A percentile compares a stretch with the other conserved stretches of the same genome.
phyloP scores from a whole-genome alignment of 2,797 vertebrate genomes.

The Pteronotus mesoamericanus region DNA sequence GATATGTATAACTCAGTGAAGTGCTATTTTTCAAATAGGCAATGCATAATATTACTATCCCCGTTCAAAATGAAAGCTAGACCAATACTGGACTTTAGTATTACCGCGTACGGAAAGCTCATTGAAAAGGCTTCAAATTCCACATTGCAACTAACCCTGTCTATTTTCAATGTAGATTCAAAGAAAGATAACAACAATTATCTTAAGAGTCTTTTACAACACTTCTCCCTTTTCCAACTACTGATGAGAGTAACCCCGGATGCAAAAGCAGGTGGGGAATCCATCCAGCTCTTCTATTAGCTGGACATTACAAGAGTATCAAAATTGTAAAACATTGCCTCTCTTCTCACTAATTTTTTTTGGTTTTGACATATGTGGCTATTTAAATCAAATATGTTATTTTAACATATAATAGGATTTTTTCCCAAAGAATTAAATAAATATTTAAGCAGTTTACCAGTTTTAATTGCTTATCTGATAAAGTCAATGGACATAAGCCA shows the following conservation, averaged over 20 bases:
- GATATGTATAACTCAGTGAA: background rate
- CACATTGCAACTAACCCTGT: background rate
- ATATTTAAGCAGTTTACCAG: background rate
- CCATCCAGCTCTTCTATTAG: background rate
- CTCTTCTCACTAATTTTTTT: background rate
- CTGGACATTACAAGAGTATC: background rate
- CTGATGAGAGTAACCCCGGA: background rate
- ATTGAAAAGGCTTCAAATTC: background rate
- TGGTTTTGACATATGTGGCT: background rate
- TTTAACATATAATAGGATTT: background rate
- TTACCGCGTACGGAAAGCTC: background rate
- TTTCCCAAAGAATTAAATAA: background rate
- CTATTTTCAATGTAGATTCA: background rate
- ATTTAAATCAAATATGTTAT: background rate
- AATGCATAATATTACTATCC: background rate
- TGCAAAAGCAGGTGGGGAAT: background rate
- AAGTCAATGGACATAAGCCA: background rate
- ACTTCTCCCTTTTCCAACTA: background rate
- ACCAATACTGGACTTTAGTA: background rate
- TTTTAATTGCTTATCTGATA: background rate
- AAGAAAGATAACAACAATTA: background rate
- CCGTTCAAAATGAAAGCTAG: background rate
- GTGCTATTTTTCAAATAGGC: background rate
- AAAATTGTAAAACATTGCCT: background rate
- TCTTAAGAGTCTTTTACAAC: background rate